Evolutionary conservation across 2,888 invertebrate genomes (phyloP).

Genomic region (Metallyticus violacea): DNA sequence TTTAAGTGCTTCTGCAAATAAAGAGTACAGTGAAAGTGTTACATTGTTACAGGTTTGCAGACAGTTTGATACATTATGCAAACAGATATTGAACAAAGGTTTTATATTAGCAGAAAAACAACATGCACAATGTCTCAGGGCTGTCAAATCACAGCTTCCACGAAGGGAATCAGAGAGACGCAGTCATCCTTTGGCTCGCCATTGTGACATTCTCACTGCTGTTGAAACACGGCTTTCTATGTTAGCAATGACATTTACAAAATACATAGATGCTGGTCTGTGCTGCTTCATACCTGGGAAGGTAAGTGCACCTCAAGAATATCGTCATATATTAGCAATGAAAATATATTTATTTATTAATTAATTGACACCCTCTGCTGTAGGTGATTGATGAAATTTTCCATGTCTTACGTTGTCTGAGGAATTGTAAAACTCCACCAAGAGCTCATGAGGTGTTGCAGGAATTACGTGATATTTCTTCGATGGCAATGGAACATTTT

Average conservation of each 20-base stretch:
- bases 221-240: slow-evolving; percentile 89
- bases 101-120: slow-evolving; percentile 76
- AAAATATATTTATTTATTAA: not conserved
- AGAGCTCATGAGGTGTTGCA: slow-evolving; percentile 82
- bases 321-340: no score
- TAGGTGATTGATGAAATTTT: slow-evolving; percentile 87
- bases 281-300: slow-evolving; percentile 94
- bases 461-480: slow-evolving; percentile 86
- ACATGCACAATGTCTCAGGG: slow-evolving; percentile 70
- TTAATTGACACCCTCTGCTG: slow-evolving; percentile 8
- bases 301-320: slow-evolving; percentile 50
- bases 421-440: slow-evolving; percentile 54
- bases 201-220: slow-evolving; percentile 84
- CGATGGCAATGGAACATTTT: slow-evolving; percentile 95
- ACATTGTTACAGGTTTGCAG: slow-evolving; percentile 67
- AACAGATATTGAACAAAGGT: slow-evolving; percentile 75
- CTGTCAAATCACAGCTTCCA: slow-evolving; percentile 78
- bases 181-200: slow-evolving; percentile 79
- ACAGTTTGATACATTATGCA: slow-evolving; percentile 71
- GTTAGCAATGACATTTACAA: slow-evolving; percentile 89
- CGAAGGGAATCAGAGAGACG: slow-evolving; percentile 86
- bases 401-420: slow-evolving; percentile 68
- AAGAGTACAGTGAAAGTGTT: no score
- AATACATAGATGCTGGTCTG: slow-evolving; percentile 77
- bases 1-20: no score